These are phyloP conservation scores for Callyntrura sp. DNA, from an alignment of 2,888 invertebrate genomes.

Conservation along the genomic window DNA sequence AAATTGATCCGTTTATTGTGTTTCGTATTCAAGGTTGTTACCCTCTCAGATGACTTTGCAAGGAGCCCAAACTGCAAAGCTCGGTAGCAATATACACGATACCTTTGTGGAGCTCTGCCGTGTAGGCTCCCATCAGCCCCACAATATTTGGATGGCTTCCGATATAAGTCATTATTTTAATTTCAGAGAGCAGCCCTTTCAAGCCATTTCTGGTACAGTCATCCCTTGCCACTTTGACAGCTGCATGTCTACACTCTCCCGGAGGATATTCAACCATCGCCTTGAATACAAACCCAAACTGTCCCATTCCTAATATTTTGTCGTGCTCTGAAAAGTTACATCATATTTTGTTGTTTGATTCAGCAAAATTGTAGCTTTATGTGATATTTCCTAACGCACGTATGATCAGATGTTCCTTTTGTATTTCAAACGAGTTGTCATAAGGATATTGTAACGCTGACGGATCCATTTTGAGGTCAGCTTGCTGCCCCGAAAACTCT, in stretches of 20 bases:
- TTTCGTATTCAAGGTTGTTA: neutral
- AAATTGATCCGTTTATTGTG: no score
- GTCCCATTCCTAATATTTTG: no score
- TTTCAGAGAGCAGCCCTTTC: constrained; percentile 39
- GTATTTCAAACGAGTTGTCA: constrained; percentile 25
- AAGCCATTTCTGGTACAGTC: neutral
- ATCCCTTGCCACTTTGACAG: constrained; percentile 14
- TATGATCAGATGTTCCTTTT: constrained; percentile 7
- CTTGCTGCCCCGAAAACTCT: no score
- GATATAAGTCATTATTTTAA: constrained; percentile 46
- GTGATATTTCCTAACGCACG: no score
- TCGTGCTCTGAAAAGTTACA: no score
- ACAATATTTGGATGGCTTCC: constrained; percentile 55
- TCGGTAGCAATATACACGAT: no score
- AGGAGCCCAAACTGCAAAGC: constrained; percentile 8
- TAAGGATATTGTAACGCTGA: constrained; percentile 9
- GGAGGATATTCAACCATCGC: no score
- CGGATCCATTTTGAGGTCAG: neutral
- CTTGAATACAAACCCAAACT: no score
- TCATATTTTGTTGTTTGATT: no score
- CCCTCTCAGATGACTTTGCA: neutral
- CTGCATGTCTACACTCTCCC: no score
- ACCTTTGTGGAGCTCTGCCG: neutral
- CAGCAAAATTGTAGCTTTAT: no score
- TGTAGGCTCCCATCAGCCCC: constrained; percentile 29